Base-by-base conservation (phyloP, 2,113 vertebrate species). In the Gymnarchus niloticus region DNA sequence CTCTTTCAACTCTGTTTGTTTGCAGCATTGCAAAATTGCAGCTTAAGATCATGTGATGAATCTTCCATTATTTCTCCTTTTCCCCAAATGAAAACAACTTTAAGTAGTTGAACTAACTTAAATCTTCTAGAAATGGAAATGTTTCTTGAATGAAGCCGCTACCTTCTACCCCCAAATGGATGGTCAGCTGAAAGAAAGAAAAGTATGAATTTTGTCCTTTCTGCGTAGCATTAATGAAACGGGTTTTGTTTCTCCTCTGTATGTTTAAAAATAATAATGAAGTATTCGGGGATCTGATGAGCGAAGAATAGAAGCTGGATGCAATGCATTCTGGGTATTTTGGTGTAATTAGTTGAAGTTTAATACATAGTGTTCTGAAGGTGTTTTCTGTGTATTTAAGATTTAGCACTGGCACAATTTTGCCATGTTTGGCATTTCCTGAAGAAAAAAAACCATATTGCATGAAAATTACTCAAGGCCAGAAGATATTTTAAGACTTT, bases 311-410 rank as follows among this genome's bases (percentile, higher is more conserved):
- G 14, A 73, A 73, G 65, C 65, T 73, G 65, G 65, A 73, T 37
- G 65, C 28, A 73, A 37, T 73, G 14, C 0, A 6, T 37, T 73
- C 65, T 17, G 65, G 65, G 28, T 73, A 41, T 80, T 76, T 48
- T 73, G 73, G 41, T 76, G 28, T 85, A 85, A 85, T 85, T 85
- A 85, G 57, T 37, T n/a, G 82, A 28, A 80, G 51, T 37, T 80
- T 78, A 54, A 76, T 57, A 54, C n/a, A 48, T 59, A 56, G 77
- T 56, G 51, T 48, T n/a, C 76, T 85, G 49, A 80, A n/a, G 73
- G 56, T 59, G 84, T 54, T 85, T 80, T 44, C 84, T 80, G 84
- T 73, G 69, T 76, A 85, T 85, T 85, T 85, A 61, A 76, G 41
- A 54, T 28, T 77, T 12, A 61, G 2, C 52, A 51, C 56, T 84